Base-by-base conservation (phyloP, 1,140 invertebrate genomes). In the Prorops nasuta region DNA sequence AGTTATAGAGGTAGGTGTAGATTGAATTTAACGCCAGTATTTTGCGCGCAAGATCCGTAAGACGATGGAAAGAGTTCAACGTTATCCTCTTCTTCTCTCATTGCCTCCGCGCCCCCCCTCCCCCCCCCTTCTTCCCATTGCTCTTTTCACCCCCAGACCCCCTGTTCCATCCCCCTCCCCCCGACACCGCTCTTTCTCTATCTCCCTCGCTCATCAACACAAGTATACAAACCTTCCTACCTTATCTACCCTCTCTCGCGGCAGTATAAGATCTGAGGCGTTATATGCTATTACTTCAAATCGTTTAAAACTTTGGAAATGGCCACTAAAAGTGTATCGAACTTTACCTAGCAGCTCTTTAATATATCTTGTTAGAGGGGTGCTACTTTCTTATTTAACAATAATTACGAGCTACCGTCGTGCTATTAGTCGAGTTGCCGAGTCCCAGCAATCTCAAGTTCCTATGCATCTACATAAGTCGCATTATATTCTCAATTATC, bases 361-460 rank as follows among this genome's bases (percentile, higher is more conserved):
- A 47, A 51, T 58, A 39, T 31, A 45, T 49, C 44, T 57, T 52
- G 45, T 44, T 34, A 51, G 42, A 20, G 10, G 9, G 8, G 14
- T 41, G 12, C 42, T 46, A 48, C 31, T 51, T 57, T 52, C 51
- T 63, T 63, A 63, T 64, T 65, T 61, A 54, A 20, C 51, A 51
- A 61, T 64, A 65, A 61, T 65, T 64, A 64, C 56, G 42, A 64
- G 51, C 50, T 54, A 31, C 41, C 46, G 16, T 24, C 42, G 17
- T n/a, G 24, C 42, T 19, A 49, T 49, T 51, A 16, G 16, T 44
- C 2, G 32, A 21, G 18, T 44, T 12, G 20, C 14, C 32, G n/a
- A n/a, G 28, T 43, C 31, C 17, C 16, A 34, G 35, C 18, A 24
- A 39, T 46, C 49, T 51, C 32, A 39, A 39, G 43, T 45, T 19